Base-by-base conservation (phyloP, 2,797 vertebrate genomes). In the Pygocentrus nattereri region DNA sequence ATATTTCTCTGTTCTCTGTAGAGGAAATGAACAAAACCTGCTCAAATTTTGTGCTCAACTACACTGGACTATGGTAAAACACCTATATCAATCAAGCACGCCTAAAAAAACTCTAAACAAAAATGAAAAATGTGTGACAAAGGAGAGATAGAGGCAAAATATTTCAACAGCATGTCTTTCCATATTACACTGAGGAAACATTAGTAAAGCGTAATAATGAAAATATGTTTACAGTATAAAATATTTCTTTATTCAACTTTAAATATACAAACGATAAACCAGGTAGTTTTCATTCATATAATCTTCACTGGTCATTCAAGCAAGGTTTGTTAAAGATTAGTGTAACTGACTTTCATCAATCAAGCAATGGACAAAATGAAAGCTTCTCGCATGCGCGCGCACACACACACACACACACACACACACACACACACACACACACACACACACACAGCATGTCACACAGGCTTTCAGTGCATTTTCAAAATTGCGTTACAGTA, bases 201-300 rank as follows among this genome's bases (percentile, higher is more conserved):
- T 71, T 7, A 8, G 30, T 61, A 61, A 21, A 49, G 11, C n/a
- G 27, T n/a, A 69, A 27, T 25, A 4, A 47, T 6, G 11, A 15
- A 44, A 11, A 31, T 5, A 59, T 13, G 5, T 3, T 59, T 74
- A 64, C 27, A 69, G 50, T 76, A 78, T 67, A 69, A 78, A 80
- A 84, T 73, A 19, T 8, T 38, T 71, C 18, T 88, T 89, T 87
- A 88, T 87, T 87, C 52, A 70, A 52, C 12, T 8, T 82, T 83
- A 82, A 61, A 87, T 80, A 80, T 85, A 88, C 38, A 86, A 88
- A 76, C 18, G 68, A 86, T 64, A 78, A 81, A 76, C 13, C 72
- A 86, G 59, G 85, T 84, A 84, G 79, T 61, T 76, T 67, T 49
- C 5, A 49, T 52, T 62, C n/a, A 67, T 31, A 68, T 69, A 58